These are phyloP conservation scores for Rhysida immarginata DNA, from an alignment of 1,140 invertebrate species.

Conservation along the genomic window DNA sequence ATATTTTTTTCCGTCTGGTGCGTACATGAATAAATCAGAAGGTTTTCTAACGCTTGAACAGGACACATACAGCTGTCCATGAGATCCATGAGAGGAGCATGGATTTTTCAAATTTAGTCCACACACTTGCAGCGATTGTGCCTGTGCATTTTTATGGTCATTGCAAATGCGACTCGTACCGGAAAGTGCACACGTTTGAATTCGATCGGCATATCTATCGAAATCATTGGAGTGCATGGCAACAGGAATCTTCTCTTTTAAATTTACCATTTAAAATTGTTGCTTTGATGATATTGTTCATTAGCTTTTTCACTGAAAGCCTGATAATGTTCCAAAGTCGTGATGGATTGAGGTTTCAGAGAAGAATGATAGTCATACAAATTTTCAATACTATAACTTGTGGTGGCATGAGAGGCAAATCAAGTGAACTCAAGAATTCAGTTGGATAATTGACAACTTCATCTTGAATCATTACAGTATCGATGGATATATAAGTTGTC, in stretches of 20 bases:
- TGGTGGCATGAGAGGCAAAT: constrained; percentile 18
- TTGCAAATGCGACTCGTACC: no score
- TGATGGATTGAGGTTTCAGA: constrained; percentile 29
- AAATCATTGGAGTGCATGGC: constrained; percentile 30
- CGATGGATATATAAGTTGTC: constrained; percentile 26
- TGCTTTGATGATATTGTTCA: constrained; percentile 23
- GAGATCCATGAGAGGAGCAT: no score
- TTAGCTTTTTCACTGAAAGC: constrained; percentile 4
- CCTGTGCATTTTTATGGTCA: no score
- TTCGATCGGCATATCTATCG: no score
- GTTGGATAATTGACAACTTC: constrained; percentile 18
- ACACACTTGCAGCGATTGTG: no score
- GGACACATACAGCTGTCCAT: no score
- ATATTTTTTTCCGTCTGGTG: no score
- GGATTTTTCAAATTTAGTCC: no score
- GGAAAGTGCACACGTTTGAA: no score
- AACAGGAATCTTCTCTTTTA: constrained; percentile 32
- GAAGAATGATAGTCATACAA: constrained; percentile 27
- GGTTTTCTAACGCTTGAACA: no score
- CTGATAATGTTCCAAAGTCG: constrained; percentile 22
- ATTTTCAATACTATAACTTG: constrained; percentile 19
- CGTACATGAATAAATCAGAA: no score
- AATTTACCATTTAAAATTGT: constrained; percentile 29
- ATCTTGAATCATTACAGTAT: constrained; percentile 23
- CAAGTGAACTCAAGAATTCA: constrained; percentile 23